These are phyloP conservation scores for Clarias macrocephalus DNA, from an alignment of 2,113 vertebrate species.

Conservation along the genomic window DNA sequence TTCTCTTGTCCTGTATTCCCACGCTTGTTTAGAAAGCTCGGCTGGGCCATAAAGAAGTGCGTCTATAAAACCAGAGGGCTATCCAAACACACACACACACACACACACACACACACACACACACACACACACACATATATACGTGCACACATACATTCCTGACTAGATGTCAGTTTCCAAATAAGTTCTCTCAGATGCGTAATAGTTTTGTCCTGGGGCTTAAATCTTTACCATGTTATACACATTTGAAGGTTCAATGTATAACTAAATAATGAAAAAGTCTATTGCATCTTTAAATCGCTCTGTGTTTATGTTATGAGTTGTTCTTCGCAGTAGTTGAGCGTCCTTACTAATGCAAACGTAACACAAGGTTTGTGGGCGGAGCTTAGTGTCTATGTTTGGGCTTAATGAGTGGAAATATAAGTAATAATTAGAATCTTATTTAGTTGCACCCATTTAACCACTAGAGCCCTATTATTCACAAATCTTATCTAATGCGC, in stretches of 20 bases:
- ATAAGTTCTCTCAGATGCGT: not conserved
- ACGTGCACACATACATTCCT: not conserved
- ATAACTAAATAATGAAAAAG: not conserved
- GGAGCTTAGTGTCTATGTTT: not conserved
- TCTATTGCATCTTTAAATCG: not conserved
- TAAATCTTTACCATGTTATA: not conserved
- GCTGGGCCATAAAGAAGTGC: no score
- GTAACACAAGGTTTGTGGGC: not conserved
- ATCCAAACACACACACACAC: no score
- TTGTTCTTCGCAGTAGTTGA: not conserved
- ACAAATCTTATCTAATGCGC: not conserved
- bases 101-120: no score
- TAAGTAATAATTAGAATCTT: not conserved
- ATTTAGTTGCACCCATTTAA: not conserved
- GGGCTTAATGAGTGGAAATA: not conserved
- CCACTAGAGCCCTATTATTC: not conserved
- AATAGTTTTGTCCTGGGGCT: not conserved
- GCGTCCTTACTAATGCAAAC: not conserved
- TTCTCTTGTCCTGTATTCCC: no score
- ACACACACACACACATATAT: no score
- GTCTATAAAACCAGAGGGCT: no score
- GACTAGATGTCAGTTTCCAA: not conserved
- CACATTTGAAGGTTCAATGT: not conserved
- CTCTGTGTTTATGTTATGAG: not conserved
- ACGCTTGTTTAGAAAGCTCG: no score